These are phyloP conservation scores for Amphipoea oculea DNA, from an alignment of 2,888 invertebrate genomes.

Conservation along the genomic window DNA sequence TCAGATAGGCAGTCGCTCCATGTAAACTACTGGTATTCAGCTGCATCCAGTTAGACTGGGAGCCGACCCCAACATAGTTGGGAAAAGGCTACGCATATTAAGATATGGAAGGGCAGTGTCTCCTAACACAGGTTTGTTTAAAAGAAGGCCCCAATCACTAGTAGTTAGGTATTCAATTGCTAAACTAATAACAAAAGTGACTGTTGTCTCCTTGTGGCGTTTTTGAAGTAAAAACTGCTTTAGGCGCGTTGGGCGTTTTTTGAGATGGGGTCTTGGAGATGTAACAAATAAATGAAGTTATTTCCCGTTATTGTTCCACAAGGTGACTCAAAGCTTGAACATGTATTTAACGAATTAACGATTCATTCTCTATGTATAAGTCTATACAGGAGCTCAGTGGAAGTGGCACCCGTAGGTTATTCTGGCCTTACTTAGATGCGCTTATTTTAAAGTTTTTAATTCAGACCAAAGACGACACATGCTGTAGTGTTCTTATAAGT, in stretches of 20 bases:
- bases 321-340: constrained; percentile 1
- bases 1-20: too few species aligned
- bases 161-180: background rate
- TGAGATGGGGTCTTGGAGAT: background rate
- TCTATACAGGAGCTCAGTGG: background rate
- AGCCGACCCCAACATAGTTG: too few species aligned
- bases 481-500: background rate
- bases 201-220: too few species aligned
- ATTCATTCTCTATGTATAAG: background rate
- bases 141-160: background rate
- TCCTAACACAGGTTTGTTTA: background rate
- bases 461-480: background rate
- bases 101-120: background rate
- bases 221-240: too few species aligned
- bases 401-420: background rate
- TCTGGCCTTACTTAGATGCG: background rate
- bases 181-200: background rate
- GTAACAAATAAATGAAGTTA: constrained; percentile 8
- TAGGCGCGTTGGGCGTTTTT: too few species aligned
- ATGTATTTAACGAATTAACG: background rate
- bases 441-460: background rate
- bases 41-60: too few species aligned
- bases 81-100: too few species aligned
- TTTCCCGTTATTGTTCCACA: constrained; percentile 5
- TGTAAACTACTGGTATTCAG: too few species aligned